A percentile compares a stretch with the other conserved stretches of the same genome.
Conservation (phyloP, 2,797 vertebrate genomes). For the Muscicapa comitata region DNA sequence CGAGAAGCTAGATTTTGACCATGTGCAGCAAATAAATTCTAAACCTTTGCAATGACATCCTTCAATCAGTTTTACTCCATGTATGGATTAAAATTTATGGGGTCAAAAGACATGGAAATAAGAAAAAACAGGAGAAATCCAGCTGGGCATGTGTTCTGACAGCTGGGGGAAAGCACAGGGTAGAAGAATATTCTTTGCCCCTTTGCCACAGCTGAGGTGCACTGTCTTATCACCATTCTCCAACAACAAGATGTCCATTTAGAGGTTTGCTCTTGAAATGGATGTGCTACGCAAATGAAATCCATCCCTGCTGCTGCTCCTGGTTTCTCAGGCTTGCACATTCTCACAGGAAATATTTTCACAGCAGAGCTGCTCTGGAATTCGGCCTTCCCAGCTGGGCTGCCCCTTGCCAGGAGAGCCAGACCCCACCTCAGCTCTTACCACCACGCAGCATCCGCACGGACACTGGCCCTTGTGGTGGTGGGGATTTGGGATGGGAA, state of each 20-base stretch:
- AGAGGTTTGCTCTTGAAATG: background rate
- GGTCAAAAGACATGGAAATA: background rate
- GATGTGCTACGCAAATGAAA: background rate
- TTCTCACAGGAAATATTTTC: constrained; percentile 29
- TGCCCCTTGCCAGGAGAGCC: fast-evolving
- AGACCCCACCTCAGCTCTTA: background rate
- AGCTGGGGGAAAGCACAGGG: fast-evolving
- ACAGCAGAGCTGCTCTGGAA: constrained; percentile 14
- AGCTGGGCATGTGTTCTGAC: fast-evolving
- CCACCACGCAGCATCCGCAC: fast-evolving
- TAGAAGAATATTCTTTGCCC: background rate
- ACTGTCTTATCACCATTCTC: background rate
- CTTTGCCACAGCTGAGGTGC: background rate
- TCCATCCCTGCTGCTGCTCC: background rate
- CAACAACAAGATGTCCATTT: background rate
- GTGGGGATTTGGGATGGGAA: background rate
- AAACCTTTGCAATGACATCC: background rate
- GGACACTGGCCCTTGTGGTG: background rate
- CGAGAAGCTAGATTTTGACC: fast-evolving
- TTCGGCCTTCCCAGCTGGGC: background rate
- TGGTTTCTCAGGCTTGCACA: background rate
- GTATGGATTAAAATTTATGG: background rate
- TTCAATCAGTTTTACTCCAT: background rate
- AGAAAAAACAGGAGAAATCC: background rate
- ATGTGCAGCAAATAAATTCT: background rate